Evolutionary conservation across 2,797 vertebrate species (phyloP).

Genomic region (Pangasius sanitwongsei): DNA sequence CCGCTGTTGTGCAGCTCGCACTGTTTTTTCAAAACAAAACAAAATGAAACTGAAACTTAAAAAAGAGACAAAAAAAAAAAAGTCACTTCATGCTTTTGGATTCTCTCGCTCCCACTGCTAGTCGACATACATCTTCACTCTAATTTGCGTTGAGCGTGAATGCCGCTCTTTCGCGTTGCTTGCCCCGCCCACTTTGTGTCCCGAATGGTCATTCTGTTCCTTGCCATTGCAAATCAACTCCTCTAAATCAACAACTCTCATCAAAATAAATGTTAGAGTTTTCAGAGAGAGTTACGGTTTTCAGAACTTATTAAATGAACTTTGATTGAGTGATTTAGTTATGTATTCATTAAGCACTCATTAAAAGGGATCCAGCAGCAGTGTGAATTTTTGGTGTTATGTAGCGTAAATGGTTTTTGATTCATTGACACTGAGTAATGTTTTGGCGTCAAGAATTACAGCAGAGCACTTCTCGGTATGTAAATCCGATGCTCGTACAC

Average conservation of each 20-base stretch:
- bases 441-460: too few species aligned
- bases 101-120: not conserved
- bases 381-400: too few species aligned
- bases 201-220: not conserved
- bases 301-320: not conserved
- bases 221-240: not conserved
- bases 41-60: not conserved
- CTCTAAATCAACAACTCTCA: not conserved
- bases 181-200: not conserved
- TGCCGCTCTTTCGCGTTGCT: not conserved
- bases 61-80: not conserved
- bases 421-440: too few species aligned
- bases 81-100: not conserved
- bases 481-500: not conserved
- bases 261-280: not conserved
- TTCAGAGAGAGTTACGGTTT: too few species aligned
- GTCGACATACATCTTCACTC: not conserved
- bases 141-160: not conserved
- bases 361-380: too few species aligned
- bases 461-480: not conserved
- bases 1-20: not conserved
- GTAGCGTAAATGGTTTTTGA: too few species aligned
- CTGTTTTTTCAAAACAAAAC: too few species aligned
- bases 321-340: not conserved
- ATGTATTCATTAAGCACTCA: too few species aligned